Conservation (phyloP, 2,888 invertebrate genomes). For the Chymomyza amoena region DNA sequence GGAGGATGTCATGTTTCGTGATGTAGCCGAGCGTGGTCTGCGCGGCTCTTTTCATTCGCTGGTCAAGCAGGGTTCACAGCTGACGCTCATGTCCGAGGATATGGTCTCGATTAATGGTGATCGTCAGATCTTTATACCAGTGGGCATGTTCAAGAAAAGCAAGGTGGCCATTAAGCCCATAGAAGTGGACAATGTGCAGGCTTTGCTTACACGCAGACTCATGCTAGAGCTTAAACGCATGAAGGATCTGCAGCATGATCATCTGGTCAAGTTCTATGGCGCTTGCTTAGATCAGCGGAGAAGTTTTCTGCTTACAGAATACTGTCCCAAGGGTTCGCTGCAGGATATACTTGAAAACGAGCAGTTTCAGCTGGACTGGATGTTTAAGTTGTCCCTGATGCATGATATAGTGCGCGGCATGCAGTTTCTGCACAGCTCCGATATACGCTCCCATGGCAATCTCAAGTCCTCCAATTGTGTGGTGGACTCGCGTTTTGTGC, state of each 20-base stretch:
- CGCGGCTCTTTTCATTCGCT: slow-evolving; percentile 82
- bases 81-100: slow-evolving; percentile 89
- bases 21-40: slow-evolving; percentile 65
- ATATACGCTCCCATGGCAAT: slow-evolving; percentile 94
- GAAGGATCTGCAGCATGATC: slow-evolving; percentile 93
- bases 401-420: slow-evolving; percentile 97
- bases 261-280: slow-evolving; percentile 95
- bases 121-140: slow-evolving; percentile 91
- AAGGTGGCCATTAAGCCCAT: slow-evolving; percentile 93
- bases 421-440: slow-evolving; percentile 94
- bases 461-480: slow-evolving; percentile 98
- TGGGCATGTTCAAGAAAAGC: slow-evolving; percentile 92
- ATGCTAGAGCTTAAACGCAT: slow-evolving; percentile 95
- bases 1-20: slow-evolving; percentile 86
- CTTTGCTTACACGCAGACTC: slow-evolving; percentile 86
- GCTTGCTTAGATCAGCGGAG: slow-evolving; percentile 92
- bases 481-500: slow-evolving; percentile 96
- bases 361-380: slow-evolving; percentile 93
- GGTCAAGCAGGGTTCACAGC: slow-evolving; percentile 80
- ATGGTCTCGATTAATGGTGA: slow-evolving; percentile 88
- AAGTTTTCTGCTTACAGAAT: slow-evolving; percentile 95
- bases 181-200: slow-evolving; percentile 83
- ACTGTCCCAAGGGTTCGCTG: slow-evolving; percentile 96
- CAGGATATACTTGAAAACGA: slow-evolving; percentile 95
- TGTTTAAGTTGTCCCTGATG: slow-evolving; percentile 95